Base-by-base conservation (phyloP, 2,113 vertebrate species). In the Pseudorhombus dupliciocellatus region DNA sequence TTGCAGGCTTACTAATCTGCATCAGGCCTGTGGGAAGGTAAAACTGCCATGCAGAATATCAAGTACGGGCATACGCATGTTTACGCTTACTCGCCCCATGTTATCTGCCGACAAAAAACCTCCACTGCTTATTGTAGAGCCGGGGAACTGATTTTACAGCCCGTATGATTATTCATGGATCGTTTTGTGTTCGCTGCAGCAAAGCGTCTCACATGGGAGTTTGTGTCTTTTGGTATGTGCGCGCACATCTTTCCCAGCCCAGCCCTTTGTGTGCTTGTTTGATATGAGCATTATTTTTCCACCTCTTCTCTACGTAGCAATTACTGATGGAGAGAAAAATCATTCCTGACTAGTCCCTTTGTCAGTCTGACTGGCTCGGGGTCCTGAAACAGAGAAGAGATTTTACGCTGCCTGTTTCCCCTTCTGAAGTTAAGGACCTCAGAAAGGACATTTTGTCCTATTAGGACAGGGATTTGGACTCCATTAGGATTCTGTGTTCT, bases 31-130 rank as follows among this genome's bases (percentile, higher is more conserved):
- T 55, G 67, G 68, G 66, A 73, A 66, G n/a, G 57, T 53, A 66
- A 60, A 56, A 52, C 24, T 56, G 59, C 61, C 70, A 51, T 62
- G 15, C 61, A 58, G 76, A 87, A 83, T 86, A 83, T 50, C 52
- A 82, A 84, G 51, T 80, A 53, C 46, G 54, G 44, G 54, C 59
- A 40, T 22, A 66, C 52, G 16, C 70, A 61, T 71, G 55, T 80
- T 42, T 58, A 44, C 59, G 59, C 57, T 48, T 52, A 51, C 37
- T 21, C 56, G 67, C 70, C 46, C 31, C 2, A 4, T 69, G 73
- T 70, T 61, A 25, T 72, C 31, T 66, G 60, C 54, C 24, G 15
- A 50, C 50, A 74, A 67, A 58, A 72, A 28, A 22, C 28, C 28
- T 51, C 73, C 73, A 65, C 72, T 20, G 55, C 58, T 71, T 78